A percentile compares a stretch with the other conserved stretches of the same genome.
These are phyloP conservation scores for Periphyllus acericola DNA, from an alignment of 2,888 invertebrate genomes.

Conservation along the genomic window DNA sequence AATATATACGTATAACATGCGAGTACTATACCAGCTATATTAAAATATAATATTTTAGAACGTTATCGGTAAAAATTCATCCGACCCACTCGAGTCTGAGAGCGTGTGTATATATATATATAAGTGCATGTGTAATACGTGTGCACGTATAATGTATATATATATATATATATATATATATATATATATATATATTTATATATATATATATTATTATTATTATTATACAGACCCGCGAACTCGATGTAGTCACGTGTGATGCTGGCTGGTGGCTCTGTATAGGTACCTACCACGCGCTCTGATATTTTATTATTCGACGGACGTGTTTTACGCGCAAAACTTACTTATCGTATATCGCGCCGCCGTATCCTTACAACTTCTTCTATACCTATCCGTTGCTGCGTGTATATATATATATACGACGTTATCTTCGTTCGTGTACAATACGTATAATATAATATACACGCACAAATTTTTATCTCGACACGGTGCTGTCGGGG, in stretches of 20 bases:
- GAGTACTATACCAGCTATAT: too few relatives aligned
- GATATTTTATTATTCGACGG: slow-evolving; percentile 45
- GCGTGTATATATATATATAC: too few relatives aligned
- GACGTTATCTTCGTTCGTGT: slow-evolving; percentile 28
- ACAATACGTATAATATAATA: too few relatives aligned
- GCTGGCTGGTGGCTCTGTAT: not conserved
- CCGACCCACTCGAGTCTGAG: not conserved
- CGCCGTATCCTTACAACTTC: slow-evolving; percentile 26
- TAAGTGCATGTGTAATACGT: too few relatives aligned
- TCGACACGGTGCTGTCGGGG: not conserved
- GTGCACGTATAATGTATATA: not conserved
- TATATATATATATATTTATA: not conserved
- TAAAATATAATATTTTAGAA: too few relatives aligned
- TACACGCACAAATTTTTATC: slow-evolving; percentile 12
- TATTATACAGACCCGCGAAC: not conserved
- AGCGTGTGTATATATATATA: too few relatives aligned
- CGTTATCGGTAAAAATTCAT: not conserved
- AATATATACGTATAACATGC: too few relatives aligned
- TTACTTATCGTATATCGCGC: slow-evolving; percentile 20
- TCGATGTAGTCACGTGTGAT: slow-evolving; percentile 11
- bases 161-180: too few relatives aligned
- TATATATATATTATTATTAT: not conserved
- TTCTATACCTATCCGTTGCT: not conserved
- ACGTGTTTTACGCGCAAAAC: slow-evolving; percentile 47
- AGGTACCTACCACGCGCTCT: not conserved